These are phyloP conservation scores for Halcyon chelicuti DNA, from an alignment of 2,797 vertebrate genomes.

Conservation along the genomic window DNA sequence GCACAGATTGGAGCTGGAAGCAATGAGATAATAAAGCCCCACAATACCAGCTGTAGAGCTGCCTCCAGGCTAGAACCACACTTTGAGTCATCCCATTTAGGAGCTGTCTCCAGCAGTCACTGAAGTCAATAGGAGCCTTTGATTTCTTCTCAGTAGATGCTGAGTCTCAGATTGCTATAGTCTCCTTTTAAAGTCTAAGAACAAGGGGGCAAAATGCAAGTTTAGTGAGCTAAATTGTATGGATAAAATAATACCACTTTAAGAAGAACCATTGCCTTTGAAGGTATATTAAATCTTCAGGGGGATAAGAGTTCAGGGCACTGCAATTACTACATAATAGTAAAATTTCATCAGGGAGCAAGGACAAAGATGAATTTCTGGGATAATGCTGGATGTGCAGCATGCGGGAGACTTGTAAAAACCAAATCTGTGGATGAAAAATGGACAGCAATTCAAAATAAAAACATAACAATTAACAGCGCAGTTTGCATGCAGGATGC, in stretches of 20 bases:
- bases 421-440: not conserved
- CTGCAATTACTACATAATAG: not conserved
- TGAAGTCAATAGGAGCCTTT: conserved; percentile 57
- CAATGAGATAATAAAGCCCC: conserved; percentile 27
- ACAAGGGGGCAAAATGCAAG: conserved; percentile 29
- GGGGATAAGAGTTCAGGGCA: conserved; percentile 5
- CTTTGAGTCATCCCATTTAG: conserved; percentile 42
- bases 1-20: conserved; percentile 19
- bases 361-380: conserved; percentile 7
- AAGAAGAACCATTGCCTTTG: conserved; percentile 16
- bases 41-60: conserved; percentile 27
- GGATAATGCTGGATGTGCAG: not conserved
- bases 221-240: not conserved
- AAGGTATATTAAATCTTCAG: conserved; percentile 10
- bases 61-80: conserved; percentile 26
- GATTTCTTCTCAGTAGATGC: conserved; percentile 51
- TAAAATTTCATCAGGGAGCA: not conserved
- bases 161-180: conserved; percentile 30
- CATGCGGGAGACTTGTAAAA: not conserved
- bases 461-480: not conserved
- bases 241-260: conserved; percentile 14
- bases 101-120: conserved; percentile 12
- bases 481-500: not conserved
- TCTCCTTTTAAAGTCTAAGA: conserved; percentile 34
- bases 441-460: not conserved